Conservation (phyloP, 2,888 invertebrate species). For the Apodemia hepburni region DNA sequence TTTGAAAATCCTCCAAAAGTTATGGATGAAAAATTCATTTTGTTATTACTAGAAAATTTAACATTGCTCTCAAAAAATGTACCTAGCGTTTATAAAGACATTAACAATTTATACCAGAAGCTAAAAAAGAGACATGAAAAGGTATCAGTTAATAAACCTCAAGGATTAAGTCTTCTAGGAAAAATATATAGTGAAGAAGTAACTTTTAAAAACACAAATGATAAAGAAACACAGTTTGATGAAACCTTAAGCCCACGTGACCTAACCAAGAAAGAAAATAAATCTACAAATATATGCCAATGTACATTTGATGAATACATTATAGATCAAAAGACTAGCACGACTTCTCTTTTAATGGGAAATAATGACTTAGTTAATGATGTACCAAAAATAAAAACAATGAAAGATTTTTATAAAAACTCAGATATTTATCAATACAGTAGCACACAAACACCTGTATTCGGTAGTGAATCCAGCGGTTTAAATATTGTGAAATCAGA, state of each 20-base stretch:
- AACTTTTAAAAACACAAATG: slow-evolving; percentile 32
- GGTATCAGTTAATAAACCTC: slow-evolving; percentile 36
- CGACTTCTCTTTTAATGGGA: not conserved
- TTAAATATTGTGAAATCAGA: slow-evolving; percentile 31
- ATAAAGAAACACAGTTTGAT: slow-evolving; percentile 41
- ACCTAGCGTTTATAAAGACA: slow-evolving; percentile 47
- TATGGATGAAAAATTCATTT: slow-evolving; percentile 59
- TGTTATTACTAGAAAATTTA: slow-evolving; percentile 57
- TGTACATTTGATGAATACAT: slow-evolving; percentile 1
- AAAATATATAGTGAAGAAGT: slow-evolving; percentile 51
- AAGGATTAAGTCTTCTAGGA: slow-evolving; percentile 51
- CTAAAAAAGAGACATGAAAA: slow-evolving; percentile 52
- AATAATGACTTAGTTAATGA: not conserved
- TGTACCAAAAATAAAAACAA: not conserved
- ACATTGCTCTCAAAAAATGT: slow-evolving; percentile 48
- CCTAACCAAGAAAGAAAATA: slow-evolving; percentile 17
- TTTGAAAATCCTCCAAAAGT: slow-evolving; percentile 36
- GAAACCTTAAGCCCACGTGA: slow-evolving; percentile 26
- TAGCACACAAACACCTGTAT: slow-evolving; percentile 27
- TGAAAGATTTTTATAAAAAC: not conserved
- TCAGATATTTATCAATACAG: slow-evolving; percentile 18
- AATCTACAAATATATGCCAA: slow-evolving; percentile 23
- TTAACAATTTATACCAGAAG: slow-evolving; percentile 48
- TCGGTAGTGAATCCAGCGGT: slow-evolving; percentile 23
- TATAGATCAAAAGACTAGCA: slow-evolving; percentile 22